phyloP scores from a whole-genome alignment of 2,797 vertebrate species.

The Falco columbarius region DNA sequence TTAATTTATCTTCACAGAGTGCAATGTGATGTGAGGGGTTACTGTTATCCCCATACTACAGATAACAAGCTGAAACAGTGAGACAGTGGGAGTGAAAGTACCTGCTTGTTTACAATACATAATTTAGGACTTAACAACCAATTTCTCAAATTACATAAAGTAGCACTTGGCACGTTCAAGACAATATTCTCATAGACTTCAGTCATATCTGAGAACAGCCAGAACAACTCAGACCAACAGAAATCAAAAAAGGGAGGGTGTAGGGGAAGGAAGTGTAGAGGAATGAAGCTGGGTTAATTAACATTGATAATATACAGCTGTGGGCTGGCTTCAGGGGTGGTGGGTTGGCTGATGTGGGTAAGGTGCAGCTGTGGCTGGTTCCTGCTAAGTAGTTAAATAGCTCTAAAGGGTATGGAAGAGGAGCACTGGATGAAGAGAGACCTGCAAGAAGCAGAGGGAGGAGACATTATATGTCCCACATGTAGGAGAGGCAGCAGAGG shows the following conservation, averaged over 20 bases:
- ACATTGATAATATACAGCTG: too few relatives aligned
- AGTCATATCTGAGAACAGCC: neutral
- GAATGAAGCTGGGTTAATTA: too few relatives aligned
- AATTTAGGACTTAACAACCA: neutral
- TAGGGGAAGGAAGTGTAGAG: too few relatives aligned
- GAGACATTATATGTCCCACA: too few relatives aligned
- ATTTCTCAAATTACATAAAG: neutral
- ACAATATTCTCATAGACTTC: neutral
- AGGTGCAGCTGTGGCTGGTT: too few relatives aligned
- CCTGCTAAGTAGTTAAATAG: too few relatives aligned
- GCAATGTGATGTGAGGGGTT: neutral
- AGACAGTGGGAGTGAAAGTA: neutral
- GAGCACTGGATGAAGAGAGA: too few relatives aligned
- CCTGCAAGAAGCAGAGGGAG: too few relatives aligned
- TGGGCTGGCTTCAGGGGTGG: too few relatives aligned
- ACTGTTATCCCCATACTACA: neutral
- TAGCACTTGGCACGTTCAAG: neutral
- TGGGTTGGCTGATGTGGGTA: too few relatives aligned
- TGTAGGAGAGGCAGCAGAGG: too few relatives aligned
- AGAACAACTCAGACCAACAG: neutral
- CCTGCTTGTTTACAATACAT: neutral
- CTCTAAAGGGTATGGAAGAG: too few relatives aligned
- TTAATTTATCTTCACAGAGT: slow-evolving; percentile 47
- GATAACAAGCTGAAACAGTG: neutral
- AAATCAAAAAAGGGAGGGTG: neutral